Evolutionary conservation across 2,113 vertebrate species (phyloP).

Genomic region (Bos indicus): DNA sequence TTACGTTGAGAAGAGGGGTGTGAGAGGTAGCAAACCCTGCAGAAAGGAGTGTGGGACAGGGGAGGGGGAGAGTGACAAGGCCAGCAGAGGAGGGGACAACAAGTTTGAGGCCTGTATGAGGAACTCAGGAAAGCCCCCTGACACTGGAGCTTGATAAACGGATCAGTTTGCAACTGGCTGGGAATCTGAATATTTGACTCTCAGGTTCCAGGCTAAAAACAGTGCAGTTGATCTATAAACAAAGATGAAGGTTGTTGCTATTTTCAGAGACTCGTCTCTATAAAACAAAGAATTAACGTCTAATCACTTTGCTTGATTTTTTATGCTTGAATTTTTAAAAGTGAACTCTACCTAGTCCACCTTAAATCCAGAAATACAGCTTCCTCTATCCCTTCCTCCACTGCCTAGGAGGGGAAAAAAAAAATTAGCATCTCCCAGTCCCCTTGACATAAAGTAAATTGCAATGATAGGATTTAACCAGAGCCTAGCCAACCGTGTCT

Average conservation of each 20-base stretch:
- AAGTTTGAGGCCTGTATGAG: neutral
- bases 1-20: neutral
- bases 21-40: neutral
- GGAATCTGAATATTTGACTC: neutral
- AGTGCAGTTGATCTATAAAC: neutral
- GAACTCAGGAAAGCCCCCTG: neutral
- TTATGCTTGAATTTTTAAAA: neutral
- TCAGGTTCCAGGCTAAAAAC: neutral
- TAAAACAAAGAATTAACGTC: neutral
- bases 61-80: neutral
- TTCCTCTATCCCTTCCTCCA: neutral
- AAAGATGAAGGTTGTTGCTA: neutral
- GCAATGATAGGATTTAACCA: conserved; percentile 13
- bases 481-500: conserved; percentile 5
- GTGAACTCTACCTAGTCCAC: neutral
- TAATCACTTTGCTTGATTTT: neutral
- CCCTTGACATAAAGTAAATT: conserved; percentile 42
- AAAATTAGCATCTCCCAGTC: neutral
- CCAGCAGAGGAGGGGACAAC: neutral
- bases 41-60: neutral
- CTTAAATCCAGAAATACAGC: neutral
- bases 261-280: neutral
- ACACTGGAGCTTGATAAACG: neutral
- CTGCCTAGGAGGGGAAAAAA: neutral
- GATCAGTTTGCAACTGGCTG: neutral